Conservation (phyloP, 2,888 invertebrate genomes). For the Phaedon cochleariae region DNA sequence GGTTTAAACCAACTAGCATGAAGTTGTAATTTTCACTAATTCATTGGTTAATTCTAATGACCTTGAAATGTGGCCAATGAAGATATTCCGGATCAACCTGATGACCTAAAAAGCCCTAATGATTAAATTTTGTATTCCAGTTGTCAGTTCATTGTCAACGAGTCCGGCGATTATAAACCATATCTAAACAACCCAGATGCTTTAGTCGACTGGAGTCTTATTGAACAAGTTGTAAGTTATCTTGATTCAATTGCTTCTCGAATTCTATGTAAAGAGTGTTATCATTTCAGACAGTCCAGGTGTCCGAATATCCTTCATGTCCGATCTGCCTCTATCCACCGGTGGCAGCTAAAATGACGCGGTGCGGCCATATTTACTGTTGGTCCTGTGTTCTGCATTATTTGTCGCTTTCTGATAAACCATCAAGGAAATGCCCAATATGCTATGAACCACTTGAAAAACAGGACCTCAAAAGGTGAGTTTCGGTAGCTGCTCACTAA, state of each 20-base stretch:
- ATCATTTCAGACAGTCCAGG: conserved; percentile 67
- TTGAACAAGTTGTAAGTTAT: conserved; percentile 89
- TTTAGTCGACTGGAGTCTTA: conserved; percentile 89
- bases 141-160: conserved; percentile 94
- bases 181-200: conserved; percentile 86
- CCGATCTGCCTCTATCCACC: conserved; percentile 93
- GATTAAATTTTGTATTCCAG: conserved; percentile 61
- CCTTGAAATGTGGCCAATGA: too few species aligned
- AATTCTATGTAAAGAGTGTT: conserved; percentile 1
- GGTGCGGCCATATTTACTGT: conserved; percentile 95
- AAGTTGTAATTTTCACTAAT: too few species aligned
- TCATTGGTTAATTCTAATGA: too few species aligned
- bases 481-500: too few species aligned
- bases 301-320: conserved; percentile 76
- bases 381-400: conserved; percentile 96
- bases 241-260: conserved; percentile 10
- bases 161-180: conserved; percentile 79
- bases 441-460: conserved; percentile 85
- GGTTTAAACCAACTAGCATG: too few species aligned
- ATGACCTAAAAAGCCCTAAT: too few species aligned
- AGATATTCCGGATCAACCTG: too few species aligned
- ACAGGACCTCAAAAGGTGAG: conserved; percentile 82
- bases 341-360: conserved; percentile 88
- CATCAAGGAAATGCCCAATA: conserved; percentile 89
- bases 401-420: conserved; percentile 83